A percentile compares a stretch with the other conserved stretches of the same genome.
phyloP scores from a whole-genome alignment of 1,140 invertebrate genomes.

The Laupala kohalensis region DNA sequence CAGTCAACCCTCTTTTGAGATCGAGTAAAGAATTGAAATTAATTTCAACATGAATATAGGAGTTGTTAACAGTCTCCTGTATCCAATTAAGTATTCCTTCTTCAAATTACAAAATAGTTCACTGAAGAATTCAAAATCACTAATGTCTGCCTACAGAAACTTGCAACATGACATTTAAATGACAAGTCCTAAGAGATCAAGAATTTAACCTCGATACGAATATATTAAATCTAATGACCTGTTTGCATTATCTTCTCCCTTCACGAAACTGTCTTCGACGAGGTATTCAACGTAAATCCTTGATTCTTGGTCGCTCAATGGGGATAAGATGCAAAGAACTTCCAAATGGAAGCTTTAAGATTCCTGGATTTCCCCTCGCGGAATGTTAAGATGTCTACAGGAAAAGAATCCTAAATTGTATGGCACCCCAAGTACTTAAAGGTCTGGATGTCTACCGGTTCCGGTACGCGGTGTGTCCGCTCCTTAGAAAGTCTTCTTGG shows the following conservation, averaged over 20 bases:
- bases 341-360: neutral
- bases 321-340: neutral
- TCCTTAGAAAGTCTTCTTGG: too few relatives aligned
- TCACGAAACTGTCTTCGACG: neutral
- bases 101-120: too few relatives aligned
- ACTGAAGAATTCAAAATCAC: too few relatives aligned
- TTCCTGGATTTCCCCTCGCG: neutral
- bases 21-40: too few relatives aligned
- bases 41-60: too few relatives aligned
- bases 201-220: neutral
- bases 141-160: too few relatives aligned
- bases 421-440: neutral
- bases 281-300: neutral
- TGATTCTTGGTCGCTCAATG: too few relatives aligned
- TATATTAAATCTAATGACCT: neutral
- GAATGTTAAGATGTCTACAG: neutral
- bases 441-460: neutral
- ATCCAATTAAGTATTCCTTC: too few relatives aligned
- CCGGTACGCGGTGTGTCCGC: neutral
- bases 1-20: too few relatives aligned
- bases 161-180: neutral
- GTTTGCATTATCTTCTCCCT: neutral
- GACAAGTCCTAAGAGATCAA: neutral
- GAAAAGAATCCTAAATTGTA: neutral
- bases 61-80: too few relatives aligned